Percentiles rank a stretch among this genome's conserved stretches.
Evolutionary conservation across 2,113 vertebrate genomes (phyloP).

Genomic region (Geococcyx californianus): DNA sequence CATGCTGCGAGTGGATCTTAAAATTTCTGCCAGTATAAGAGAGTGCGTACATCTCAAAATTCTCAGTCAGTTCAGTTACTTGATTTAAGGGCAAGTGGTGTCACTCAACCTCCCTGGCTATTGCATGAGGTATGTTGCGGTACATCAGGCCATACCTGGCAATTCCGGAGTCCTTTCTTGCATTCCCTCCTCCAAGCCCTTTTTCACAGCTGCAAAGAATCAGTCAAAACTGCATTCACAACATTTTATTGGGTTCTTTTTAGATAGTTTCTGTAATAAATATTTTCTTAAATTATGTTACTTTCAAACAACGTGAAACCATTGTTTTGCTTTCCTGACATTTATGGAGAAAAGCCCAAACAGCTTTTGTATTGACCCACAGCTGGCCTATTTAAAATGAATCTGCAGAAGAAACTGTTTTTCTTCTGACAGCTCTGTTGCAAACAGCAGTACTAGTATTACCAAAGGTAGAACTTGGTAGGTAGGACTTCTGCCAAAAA

Average conservation of each 20-base stretch:
- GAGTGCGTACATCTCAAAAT: background rate
- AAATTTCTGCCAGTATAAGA: background rate
- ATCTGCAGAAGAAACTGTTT: background rate
- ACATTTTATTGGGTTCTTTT: background rate
- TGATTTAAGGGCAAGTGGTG: background rate
- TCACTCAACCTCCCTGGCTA: background rate
- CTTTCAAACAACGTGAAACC: background rate
- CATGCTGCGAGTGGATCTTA: background rate
- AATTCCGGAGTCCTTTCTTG: background rate
- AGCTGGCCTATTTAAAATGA: background rate
- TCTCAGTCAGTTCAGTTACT: background rate
- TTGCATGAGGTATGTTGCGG: background rate
- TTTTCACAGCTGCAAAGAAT: background rate
- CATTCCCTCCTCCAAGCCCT: background rate
- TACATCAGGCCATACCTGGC: fast-evolving
- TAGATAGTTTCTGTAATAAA: background rate
- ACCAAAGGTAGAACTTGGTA: background rate
- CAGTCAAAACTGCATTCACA: background rate
- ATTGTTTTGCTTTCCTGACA: background rate
- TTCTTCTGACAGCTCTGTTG: background rate
- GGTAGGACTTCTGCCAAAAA: background rate
- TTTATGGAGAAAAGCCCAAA: background rate
- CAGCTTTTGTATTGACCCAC: background rate
- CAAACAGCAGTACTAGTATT: background rate
- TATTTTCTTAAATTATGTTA: background rate